These are phyloP conservation scores for Drosophila nigricruria DNA, from an alignment of 2,888 invertebrate species.

Conservation along the genomic window DNA sequence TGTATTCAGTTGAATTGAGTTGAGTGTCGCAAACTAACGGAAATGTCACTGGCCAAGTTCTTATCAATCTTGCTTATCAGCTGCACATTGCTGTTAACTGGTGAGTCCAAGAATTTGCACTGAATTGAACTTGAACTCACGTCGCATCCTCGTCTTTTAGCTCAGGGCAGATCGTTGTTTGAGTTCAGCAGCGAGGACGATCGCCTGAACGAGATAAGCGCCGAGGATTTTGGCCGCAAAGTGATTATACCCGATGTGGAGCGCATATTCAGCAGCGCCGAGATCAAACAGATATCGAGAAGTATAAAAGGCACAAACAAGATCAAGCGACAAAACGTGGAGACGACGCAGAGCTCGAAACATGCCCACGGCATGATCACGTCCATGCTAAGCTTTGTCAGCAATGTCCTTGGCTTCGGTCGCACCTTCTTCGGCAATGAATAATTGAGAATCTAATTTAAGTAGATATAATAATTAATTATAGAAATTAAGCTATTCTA, in stretches of 20 bases:
- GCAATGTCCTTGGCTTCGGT: conserved; percentile 54
- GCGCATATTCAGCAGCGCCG: conserved; percentile 61
- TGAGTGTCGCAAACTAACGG: conserved; percentile 48
- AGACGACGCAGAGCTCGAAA: conserved; percentile 59
- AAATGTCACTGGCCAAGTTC: conserved; percentile 53
- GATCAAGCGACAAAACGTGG: conserved; percentile 5
- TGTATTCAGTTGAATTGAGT: conserved; percentile 39
- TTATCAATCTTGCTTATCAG: conserved; percentile 43
- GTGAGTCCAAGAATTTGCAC: conserved; percentile 28
- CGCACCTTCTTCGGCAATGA: conserved; percentile 51
- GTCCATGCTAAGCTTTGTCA: conserved; percentile 67
- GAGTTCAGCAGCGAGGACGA: conserved; percentile 58
- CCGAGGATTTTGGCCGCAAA: conserved; percentile 42
- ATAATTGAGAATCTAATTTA: conserved; percentile 7
- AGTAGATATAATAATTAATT: not conserved
- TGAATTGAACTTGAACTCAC: not conserved
- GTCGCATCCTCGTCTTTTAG: conserved; percentile 17
- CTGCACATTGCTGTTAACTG: conserved; percentile 32
- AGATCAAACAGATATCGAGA: conserved; percentile 17
- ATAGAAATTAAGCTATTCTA: not conserved
- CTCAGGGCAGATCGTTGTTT: conserved; percentile 27
- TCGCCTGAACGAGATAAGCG: conserved; percentile 56
- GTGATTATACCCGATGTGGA: conserved; percentile 50
- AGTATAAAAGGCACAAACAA: conserved; percentile 25
- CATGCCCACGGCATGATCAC: conserved; percentile 73